phyloP scores from a whole-genome alignment of 2,113 vertebrate genomes.

The Poeciliopsis prolifica region DNA sequence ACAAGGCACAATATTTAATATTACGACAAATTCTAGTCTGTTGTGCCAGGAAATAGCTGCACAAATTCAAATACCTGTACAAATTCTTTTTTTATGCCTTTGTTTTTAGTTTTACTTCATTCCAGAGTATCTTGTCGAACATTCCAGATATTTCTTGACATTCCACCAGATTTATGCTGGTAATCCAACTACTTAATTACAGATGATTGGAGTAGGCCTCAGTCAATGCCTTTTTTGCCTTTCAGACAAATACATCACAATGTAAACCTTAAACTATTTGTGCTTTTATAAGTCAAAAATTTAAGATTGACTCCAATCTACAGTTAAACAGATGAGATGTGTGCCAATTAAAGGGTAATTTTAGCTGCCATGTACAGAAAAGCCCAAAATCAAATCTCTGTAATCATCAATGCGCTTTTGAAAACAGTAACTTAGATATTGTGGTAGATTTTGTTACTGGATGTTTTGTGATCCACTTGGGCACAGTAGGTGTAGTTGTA shows the following conservation, averaged over 20 bases:
- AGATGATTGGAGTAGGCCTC: constrained; percentile 20
- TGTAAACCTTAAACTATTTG: constrained; percentile 11
- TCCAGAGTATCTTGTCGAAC: constrained; percentile 67
- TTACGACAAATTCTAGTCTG: background rate
- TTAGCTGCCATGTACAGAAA: constrained; percentile 53
- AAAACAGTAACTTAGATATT: constrained; percentile 5
- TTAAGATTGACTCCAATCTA: background rate
- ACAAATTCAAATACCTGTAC: constrained; percentile 16
- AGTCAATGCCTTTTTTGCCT: constrained; percentile 40
- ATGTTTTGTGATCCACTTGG: constrained; percentile 35
- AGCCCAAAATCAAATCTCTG: constrained; percentile 17
- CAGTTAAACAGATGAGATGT: background rate
- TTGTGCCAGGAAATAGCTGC: constrained; percentile 18
- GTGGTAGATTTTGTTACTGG: constrained; percentile 18
- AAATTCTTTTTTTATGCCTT: constrained; percentile 23
- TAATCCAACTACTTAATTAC: constrained; percentile 12
- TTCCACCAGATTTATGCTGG: constrained; percentile 71
- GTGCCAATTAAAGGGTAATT: constrained; percentile 13
- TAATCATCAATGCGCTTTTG: constrained; percentile 32
- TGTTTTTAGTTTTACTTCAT: constrained; percentile 45
- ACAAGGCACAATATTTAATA: constrained; percentile 14
- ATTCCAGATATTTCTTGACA: constrained; percentile 80
- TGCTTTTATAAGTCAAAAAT: constrained; percentile 12
- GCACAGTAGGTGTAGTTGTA: constrained; percentile 23
- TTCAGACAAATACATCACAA: background rate